A percentile compares a stretch with the other conserved stretches of the same genome.
Evolutionary conservation across 1,140 invertebrate species (phyloP).

Genomic region (Psix sp.): DNA sequence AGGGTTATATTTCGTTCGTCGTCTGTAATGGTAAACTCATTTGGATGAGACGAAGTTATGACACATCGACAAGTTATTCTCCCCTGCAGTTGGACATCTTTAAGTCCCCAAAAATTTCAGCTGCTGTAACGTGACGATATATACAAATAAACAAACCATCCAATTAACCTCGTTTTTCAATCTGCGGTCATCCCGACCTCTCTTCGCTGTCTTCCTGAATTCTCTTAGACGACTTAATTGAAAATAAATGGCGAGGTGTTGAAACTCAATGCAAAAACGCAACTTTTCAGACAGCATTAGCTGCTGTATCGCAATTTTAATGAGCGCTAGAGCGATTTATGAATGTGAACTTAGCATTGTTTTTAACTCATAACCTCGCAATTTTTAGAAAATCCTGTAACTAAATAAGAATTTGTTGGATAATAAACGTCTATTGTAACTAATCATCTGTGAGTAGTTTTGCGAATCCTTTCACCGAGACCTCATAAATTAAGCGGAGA

Average conservation of each 20-base stretch:
- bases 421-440: no score
- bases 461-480: no score
- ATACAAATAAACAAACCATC: conserved; percentile 48
- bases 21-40: conserved; percentile 59
- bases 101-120: conserved; percentile 44
- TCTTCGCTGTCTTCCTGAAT: conserved; percentile 8
- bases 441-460: no score
- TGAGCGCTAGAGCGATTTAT: no score
- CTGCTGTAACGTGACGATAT: conserved; percentile 38
- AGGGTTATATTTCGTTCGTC: conserved; percentile 58
- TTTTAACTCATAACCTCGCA: no score
- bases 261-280: background rate
- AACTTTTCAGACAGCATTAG: background rate
- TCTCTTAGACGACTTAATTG: conserved; percentile 65
- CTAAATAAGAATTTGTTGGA: no score
- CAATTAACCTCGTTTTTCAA: conserved; percentile 50
- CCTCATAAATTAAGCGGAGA: no score
- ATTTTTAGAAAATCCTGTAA: no score
- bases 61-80: conserved; percentile 58
- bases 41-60: conserved; percentile 61
- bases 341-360: no score
- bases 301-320: conserved; percentile 1
- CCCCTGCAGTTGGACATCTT: conserved; percentile 44
- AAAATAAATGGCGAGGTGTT: conserved; percentile 7
- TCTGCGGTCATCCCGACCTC: conserved; percentile 11